phyloP scores from a whole-genome alignment of 2,888 invertebrate genomes.

The Acrobasis consociella region DNA sequence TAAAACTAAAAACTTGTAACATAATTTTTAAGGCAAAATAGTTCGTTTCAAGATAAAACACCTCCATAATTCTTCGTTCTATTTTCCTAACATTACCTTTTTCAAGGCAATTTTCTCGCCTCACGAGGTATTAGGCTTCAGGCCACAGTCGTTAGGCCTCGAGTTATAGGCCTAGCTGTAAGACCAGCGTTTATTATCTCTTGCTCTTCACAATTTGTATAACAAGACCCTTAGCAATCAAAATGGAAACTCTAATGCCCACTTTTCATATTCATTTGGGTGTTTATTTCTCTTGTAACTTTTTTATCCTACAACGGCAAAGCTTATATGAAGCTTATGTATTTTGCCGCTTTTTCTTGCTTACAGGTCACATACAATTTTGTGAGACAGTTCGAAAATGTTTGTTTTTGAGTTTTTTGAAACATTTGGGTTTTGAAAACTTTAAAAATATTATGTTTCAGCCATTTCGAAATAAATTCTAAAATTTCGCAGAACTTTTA shows the following conservation, averaged over 20 bases:
- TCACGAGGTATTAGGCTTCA: neutral
- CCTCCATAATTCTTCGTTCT: neutral
- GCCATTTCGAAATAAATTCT: too few relatives aligned
- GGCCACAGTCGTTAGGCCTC: neutral
- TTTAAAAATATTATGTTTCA: too few relatives aligned
- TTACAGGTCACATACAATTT: too few relatives aligned
- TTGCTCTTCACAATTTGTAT: neutral
- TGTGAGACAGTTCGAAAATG: too few relatives aligned
- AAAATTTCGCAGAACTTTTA: too few relatives aligned
- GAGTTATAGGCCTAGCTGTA: neutral
- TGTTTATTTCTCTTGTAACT: neutral
- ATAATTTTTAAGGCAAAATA: neutral
- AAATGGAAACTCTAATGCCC: neutral
- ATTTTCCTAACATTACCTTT: conserved; percentile 1
- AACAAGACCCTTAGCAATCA: neutral
- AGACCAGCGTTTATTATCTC: neutral
- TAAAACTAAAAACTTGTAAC: too few relatives aligned
- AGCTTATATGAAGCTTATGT: too few relatives aligned
- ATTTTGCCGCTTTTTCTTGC: too few relatives aligned
- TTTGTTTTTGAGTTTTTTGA: too few relatives aligned
- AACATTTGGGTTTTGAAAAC: too few relatives aligned
- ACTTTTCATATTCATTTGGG: neutral
- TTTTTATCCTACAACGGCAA: too few relatives aligned
- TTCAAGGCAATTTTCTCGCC: neutral
- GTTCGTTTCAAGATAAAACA: neutral